Evolutionary conservation across 1,140 invertebrate genomes (phyloP).

Genomic region (Bombus pyrosoma): DNA sequence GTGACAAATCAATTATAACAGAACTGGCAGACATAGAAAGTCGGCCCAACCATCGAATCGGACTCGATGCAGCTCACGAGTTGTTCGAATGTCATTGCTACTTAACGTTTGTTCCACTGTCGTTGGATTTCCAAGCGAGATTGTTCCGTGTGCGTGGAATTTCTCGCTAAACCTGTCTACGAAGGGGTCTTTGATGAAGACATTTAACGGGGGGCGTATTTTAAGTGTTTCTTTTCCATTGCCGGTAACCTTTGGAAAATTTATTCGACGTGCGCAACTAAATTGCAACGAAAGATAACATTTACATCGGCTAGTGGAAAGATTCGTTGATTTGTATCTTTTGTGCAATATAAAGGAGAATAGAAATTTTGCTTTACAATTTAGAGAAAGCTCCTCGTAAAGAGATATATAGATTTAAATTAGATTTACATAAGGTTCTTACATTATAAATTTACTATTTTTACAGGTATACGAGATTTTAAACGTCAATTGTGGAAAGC

Average conservation of each 20-base stretch:
- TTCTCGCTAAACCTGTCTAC: slow-evolving; percentile 9
- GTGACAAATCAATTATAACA: slow-evolving; percentile 65
- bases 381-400: no score
- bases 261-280: background rate
- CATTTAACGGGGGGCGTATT: background rate
- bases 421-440: no score
- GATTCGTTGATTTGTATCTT: no score
- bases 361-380: no score
- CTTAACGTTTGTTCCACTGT: slow-evolving; percentile 1
- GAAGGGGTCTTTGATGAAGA: slow-evolving; percentile 2
- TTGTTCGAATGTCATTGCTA: slow-evolving; percentile 20
- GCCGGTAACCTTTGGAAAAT: background rate
- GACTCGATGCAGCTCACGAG: slow-evolving; percentile 20
- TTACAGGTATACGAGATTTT: no score
- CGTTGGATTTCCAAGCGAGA: background rate
- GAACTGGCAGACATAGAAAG: slow-evolving; percentile 43
- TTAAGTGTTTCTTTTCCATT: background rate
- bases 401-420: no score
- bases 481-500: no score
- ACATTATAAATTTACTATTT: no score
- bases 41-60: slow-evolving; percentile 33
- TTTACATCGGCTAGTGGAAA: background rate
- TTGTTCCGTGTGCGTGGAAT: background rate
- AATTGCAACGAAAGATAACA: background rate
- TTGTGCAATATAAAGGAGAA: no score